These are phyloP conservation scores for Philypnodon macrostomus DNA, from an alignment of 2,797 vertebrate species.

Conservation along the genomic window DNA sequence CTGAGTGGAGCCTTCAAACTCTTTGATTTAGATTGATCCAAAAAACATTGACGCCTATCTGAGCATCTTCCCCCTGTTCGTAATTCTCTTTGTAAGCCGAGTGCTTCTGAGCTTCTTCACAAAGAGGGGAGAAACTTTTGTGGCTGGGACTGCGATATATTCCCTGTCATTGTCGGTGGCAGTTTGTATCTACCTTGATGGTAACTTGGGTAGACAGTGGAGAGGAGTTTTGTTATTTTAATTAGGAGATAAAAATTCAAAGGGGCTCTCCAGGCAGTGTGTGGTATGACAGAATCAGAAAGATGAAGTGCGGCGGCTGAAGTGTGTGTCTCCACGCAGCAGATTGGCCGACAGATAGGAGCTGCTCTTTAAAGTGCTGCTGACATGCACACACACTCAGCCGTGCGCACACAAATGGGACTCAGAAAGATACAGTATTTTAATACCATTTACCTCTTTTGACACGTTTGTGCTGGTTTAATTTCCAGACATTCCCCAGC, in stretches of 20 bases:
- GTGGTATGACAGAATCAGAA: slow-evolving; percentile 82
- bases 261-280: slow-evolving; percentile 80
- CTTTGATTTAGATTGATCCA: slow-evolving; percentile 60
- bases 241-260: slow-evolving; percentile 84
- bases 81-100: slow-evolving; percentile 64
- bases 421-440: slow-evolving; percentile 65
- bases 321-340: slow-evolving; percentile 72
- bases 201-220: slow-evolving; percentile 73
- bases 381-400: slow-evolving; percentile 43
- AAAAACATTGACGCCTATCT: slow-evolving; percentile 60
- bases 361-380: slow-evolving; percentile 71
- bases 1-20: slow-evolving; percentile 35
- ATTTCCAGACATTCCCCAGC: slow-evolving; percentile 52
- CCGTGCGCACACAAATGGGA: slow-evolving; percentile 48
- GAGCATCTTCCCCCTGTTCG: slow-evolving; percentile 35
- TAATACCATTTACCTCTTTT: slow-evolving; percentile 64
- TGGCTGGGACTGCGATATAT: slow-evolving; percentile 59
- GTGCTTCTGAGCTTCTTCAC: slow-evolving; percentile 53
- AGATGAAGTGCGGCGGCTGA: slow-evolving; percentile 74
- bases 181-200: slow-evolving; percentile 80
- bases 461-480: slow-evolving; percentile 62
- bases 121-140: slow-evolving; percentile 60
- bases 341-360: slow-evolving; percentile 77
- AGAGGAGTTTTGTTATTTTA: slow-evolving; percentile 83
- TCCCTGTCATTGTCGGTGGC: slow-evolving; percentile 66